Evolutionary conservation across 1,140 invertebrate genomes (phyloP).

Genomic region (Brachionus manjavacas): DNA sequence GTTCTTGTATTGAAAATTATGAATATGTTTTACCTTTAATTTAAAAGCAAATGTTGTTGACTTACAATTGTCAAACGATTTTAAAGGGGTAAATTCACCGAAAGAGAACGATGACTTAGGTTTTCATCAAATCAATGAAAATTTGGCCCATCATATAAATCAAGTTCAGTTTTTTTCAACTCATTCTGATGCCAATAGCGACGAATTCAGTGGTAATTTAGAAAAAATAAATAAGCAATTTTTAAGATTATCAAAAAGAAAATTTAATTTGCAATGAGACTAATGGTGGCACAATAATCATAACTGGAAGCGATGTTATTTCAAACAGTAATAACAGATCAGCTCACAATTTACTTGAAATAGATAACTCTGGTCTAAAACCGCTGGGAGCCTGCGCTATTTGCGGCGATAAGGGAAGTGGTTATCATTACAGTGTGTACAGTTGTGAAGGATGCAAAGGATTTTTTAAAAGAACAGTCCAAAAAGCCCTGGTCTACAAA

Average conservation of each 20-base stretch:
- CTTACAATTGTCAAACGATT: neutral
- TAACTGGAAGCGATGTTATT: neutral
- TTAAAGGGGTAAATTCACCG: neutral
- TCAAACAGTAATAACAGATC: neutral
- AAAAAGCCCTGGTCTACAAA: slow-evolving; percentile 56
- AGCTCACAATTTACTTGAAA: neutral
- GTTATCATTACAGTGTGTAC: slow-evolving; percentile 96
- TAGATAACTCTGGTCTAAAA: slow-evolving; percentile 1
- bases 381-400: slow-evolving; percentile 69
- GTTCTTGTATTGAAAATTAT: neutral
- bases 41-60: slow-evolving; percentile 13
- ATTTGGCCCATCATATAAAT: neutral
- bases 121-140: neutral
- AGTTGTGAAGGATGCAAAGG: slow-evolving; percentile 92
- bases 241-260: neutral
- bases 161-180: neutral
- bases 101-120: neutral
- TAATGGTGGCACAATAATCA: neutral
- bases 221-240: neutral
- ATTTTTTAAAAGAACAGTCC: slow-evolving; percentile 57
- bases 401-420: slow-evolving; percentile 91
- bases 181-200: neutral
- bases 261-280: neutral
- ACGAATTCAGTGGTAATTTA: slow-evolving; percentile 1
- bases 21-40: neutral